These are phyloP conservation scores for Melanogrammus aeglefinus DNA, from an alignment of 2,797 vertebrate species.

Conservation along the genomic window DNA sequence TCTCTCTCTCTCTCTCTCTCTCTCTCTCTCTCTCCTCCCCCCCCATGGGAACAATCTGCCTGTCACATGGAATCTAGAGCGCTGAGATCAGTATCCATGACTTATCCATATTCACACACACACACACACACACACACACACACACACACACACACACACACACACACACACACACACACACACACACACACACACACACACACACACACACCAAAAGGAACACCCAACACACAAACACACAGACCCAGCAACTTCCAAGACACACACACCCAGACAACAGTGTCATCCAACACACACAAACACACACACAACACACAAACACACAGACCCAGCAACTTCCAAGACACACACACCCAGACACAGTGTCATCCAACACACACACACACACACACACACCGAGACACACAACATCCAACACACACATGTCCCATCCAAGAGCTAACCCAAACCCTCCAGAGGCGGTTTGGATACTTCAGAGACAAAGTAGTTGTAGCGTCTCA, in stretches of 20 bases:
- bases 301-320: background rate
- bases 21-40: slow-evolving; percentile 6
- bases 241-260: too few relatives aligned
- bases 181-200: background rate
- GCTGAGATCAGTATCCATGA: slow-evolving; percentile 13
- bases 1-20: background rate
- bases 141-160: slow-evolving; percentile 9
- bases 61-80: slow-evolving; percentile 28
- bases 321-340: too few relatives aligned
- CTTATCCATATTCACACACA: slow-evolving; percentile 40
- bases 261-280: too few relatives aligned
- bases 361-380: too few relatives aligned
- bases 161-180: slow-evolving; percentile 10
- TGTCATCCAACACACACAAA: too few relatives aligned
- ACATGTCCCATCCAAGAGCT: background rate
- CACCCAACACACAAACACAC: too few relatives aligned
- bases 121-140: slow-evolving; percentile 4
- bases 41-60: slow-evolving; percentile 36
- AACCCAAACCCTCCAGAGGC: too few relatives aligned
- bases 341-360: background rate
- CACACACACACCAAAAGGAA: too few relatives aligned
- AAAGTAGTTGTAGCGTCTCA: background rate
- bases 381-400: too few relatives aligned
- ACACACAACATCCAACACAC: background rate
- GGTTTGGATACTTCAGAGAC: too few relatives aligned